These are phyloP conservation scores for Microctenopoma steveboyesi DNA, from an alignment of 2,797 vertebrate species.

Conservation along the genomic window DNA sequence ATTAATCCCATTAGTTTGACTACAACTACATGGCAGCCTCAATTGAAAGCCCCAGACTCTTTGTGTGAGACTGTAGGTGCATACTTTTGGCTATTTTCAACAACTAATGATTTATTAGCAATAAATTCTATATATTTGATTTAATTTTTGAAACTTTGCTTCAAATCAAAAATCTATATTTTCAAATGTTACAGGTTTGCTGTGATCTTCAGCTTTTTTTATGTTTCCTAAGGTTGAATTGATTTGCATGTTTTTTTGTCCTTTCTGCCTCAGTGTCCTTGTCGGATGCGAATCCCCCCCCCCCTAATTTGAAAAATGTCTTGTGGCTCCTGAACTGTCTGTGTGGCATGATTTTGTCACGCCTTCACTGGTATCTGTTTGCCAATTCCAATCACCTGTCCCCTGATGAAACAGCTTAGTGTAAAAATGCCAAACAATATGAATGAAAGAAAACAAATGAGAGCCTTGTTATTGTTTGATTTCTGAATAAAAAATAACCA, in stretches of 20 bases:
- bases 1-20: conserved; percentile 84
- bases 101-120: not conserved
- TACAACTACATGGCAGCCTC: conserved; percentile 52
- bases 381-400: conserved; percentile 70
- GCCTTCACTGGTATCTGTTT: conserved; percentile 57
- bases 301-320: conserved; percentile 75
- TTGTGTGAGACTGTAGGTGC: conserved; percentile 32
- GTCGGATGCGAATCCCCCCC: conserved; percentile 53
- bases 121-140: conserved; percentile 16
- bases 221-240: conserved; percentile 41
- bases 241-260: conserved; percentile 73
- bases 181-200: conserved; percentile 17
- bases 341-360: conserved; percentile 66
- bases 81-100: conserved; percentile 17
- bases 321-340: conserved; percentile 64
- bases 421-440: conserved; percentile 62
- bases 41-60: conserved; percentile 44
- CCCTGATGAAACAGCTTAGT: conserved; percentile 56
- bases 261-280: conserved; percentile 77
- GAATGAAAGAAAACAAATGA: conserved; percentile 53
- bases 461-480: conserved; percentile 40
- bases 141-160: conserved; percentile 5
- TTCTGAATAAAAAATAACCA: conserved; percentile 37
- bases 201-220: conserved; percentile 46
- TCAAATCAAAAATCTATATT: conserved; percentile 7